Conservation (phyloP, 2,113 vertebrate species). For the Felis chaus region DNA sequence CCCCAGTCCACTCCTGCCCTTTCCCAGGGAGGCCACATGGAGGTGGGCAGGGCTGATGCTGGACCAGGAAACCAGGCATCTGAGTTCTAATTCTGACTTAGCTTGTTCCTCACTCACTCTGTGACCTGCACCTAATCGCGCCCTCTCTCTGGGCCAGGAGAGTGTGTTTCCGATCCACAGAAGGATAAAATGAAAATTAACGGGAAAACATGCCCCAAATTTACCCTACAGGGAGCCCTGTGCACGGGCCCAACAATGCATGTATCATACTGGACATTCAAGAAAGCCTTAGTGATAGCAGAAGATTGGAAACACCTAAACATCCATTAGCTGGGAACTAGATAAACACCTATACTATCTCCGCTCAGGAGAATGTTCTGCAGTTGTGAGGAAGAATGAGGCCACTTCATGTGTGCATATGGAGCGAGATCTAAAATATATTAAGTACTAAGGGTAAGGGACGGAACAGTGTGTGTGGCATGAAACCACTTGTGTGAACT, state of each 20-base stretch:
- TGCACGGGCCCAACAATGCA: neutral
- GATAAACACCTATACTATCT: neutral
- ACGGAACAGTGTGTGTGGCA: rapidly evolving
- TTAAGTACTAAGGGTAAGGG: neutral
- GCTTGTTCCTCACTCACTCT: neutral
- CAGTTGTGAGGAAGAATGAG: neutral
- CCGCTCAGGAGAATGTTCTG: neutral
- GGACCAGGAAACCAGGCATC: neutral
- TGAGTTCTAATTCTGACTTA: neutral
- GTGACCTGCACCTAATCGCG: neutral
- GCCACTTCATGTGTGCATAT: neutral
- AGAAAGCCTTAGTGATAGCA: neutral
- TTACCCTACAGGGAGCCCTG: neutral
- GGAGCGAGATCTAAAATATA: neutral
- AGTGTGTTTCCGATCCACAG: neutral
- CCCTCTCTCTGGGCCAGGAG: neutral
- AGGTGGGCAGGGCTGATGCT: neutral
- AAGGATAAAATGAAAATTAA: neutral
- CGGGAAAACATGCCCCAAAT: neutral
- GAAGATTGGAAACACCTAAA: neutral
- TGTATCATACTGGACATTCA: neutral
- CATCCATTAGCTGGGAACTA: neutral
- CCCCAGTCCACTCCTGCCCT: neutral
- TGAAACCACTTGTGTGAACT: neutral
- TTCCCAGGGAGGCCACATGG: rapidly evolving